A percentile compares a stretch with the other conserved stretches of the same genome.
phyloP scores from a whole-genome alignment of 1,140 invertebrate genomes.

The Papilio polytes region DNA sequence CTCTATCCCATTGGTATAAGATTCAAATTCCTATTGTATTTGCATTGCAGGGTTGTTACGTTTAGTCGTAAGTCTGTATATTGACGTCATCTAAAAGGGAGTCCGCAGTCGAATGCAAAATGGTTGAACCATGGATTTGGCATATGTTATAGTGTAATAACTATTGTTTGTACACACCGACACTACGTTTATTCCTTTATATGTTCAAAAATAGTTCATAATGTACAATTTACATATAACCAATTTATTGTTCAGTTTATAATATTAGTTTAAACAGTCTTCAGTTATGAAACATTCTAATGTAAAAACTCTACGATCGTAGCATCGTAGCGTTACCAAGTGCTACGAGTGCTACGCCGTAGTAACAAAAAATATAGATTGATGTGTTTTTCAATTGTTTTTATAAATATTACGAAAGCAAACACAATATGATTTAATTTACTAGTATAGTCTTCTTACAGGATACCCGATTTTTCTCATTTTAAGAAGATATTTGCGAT shows the following conservation, averaged over 20 bases:
- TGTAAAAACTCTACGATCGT: not conserved
- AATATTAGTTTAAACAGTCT: not conserved
- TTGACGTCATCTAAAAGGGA: constrained; percentile 81
- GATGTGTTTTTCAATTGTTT: not conserved
- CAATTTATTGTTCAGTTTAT: not conserved
- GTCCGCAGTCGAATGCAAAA: constrained; percentile 80
- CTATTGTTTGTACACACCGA: constrained; percentile 68
- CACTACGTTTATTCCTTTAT: not conserved
- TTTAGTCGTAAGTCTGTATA: constrained; percentile 61
- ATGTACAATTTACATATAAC: not conserved
- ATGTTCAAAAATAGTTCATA: not conserved
- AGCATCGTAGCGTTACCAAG: not conserved
- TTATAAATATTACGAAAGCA: not conserved
- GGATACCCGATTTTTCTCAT: too few species aligned
- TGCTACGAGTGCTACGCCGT: not conserved
- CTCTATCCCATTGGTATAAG: not conserved
- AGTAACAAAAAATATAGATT: not conserved
- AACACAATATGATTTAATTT: not conserved
- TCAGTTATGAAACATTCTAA: too few species aligned
- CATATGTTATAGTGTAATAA: constrained; percentile 81
- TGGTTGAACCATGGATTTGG: constrained; percentile 81
- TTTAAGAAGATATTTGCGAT: too few species aligned
- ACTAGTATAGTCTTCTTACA: too few species aligned
- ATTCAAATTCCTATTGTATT: constrained; percentile 39
- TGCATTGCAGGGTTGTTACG: constrained; percentile 43